These are phyloP conservation scores for Drosophila flavopinicola DNA, from an alignment of 2,888 invertebrate species.

Conservation along the genomic window DNA sequence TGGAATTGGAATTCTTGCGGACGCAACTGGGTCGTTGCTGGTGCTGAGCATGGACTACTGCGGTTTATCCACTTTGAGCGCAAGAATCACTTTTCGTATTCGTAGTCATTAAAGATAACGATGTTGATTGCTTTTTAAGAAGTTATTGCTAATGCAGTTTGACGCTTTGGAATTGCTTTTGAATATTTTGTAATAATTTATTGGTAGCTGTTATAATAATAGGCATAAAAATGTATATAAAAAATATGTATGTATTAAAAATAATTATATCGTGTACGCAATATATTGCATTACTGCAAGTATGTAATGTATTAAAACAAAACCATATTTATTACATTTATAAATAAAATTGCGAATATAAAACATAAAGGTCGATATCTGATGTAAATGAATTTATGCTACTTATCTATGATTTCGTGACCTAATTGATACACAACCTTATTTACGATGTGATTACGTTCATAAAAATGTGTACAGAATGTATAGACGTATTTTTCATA, in stretches of 20 bases:
- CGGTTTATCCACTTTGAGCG: slow-evolving; percentile 66
- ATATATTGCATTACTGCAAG: slow-evolving; percentile 22
- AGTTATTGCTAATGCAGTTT: slow-evolving; percentile 3
- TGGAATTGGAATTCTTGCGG: slow-evolving; percentile 79
- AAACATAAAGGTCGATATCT: slow-evolving; percentile 9
- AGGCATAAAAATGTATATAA: slow-evolving; percentile 21
- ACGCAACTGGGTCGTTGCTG: slow-evolving; percentile 73
- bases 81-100: slow-evolving; percentile 42
- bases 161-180: slow-evolving; percentile 9
- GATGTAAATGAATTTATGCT: background rate
- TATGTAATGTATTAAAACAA: slow-evolving; percentile 22
- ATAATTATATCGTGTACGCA: slow-evolving; percentile 24
- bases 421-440: no score
- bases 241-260: slow-evolving; percentile 15
- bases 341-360: slow-evolving; percentile 26
- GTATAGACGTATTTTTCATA: no score
- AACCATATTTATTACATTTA: slow-evolving; percentile 43
- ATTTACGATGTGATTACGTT: no score
- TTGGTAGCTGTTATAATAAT: slow-evolving; percentile 23
- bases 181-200: slow-evolving; percentile 39
- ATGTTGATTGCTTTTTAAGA: slow-evolving; percentile 19
- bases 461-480: no score
- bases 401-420: no score
- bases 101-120: slow-evolving; percentile 13
- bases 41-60: slow-evolving; percentile 82